These are phyloP conservation scores for Leptothorax acervorum DNA, from an alignment of 2,888 invertebrate genomes.

Conservation along the genomic window DNA sequence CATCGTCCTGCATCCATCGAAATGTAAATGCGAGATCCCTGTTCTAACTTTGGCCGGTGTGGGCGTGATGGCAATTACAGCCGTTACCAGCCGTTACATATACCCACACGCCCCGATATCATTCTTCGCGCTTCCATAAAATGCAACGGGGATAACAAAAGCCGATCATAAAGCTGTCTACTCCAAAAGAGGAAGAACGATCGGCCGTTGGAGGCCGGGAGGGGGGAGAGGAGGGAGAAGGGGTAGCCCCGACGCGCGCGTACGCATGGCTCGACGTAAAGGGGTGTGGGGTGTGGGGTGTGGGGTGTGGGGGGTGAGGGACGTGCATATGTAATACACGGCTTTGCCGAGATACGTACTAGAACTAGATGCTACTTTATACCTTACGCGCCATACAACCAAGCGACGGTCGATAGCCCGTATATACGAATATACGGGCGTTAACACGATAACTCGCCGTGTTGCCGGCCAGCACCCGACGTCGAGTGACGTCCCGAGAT, in stretches of 20 bases:
- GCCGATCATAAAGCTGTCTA: slow-evolving; percentile 69
- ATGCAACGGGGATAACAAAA: slow-evolving; percentile 69
- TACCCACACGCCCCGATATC: slow-evolving; percentile 32
- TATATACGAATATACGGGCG: slow-evolving; percentile 65
- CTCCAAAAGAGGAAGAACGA: slow-evolving; percentile 66
- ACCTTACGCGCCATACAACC: slow-evolving; percentile 49
- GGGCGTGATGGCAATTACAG: slow-evolving; percentile 32
- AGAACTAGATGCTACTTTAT: slow-evolving; percentile 74
- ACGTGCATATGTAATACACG: slow-evolving; percentile 63
- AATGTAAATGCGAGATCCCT: slow-evolving; percentile 35
- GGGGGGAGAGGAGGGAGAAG: slow-evolving; percentile 7
- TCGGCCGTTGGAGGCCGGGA: not conserved
- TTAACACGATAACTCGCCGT: slow-evolving; percentile 76
- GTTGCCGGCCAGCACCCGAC: slow-evolving; percentile 61
- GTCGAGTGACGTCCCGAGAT: slow-evolving; percentile 69
- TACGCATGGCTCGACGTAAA: slow-evolving; percentile 9
- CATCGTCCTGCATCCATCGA: not conserved
- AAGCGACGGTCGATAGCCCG: slow-evolving; percentile 71
- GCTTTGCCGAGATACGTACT: slow-evolving; percentile 69
- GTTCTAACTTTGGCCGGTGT: slow-evolving; percentile 5
- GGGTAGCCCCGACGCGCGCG: slow-evolving; percentile 49
- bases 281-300: not conserved
- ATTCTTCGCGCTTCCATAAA: slow-evolving; percentile 57
- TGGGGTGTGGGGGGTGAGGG: not conserved
- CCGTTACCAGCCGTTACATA: slow-evolving; percentile 35